Evolutionary conservation across 2,797 vertebrate species (phyloP).

Genomic region (Mormyrops boulengeri): DNA sequence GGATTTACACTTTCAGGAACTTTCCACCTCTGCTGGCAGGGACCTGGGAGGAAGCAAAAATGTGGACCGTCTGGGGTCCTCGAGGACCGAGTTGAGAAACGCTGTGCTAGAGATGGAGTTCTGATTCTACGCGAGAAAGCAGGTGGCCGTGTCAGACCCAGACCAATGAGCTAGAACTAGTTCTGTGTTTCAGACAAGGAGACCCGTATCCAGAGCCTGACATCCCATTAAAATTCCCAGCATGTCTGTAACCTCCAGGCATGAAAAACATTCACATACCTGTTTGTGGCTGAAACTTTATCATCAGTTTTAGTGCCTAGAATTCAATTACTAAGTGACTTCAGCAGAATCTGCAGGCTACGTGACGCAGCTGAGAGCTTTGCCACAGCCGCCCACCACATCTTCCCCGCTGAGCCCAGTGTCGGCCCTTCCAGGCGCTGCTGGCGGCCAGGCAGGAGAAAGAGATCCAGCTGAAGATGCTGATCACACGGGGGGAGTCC

Average conservation of each 20-base stretch:
- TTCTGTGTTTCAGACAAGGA: background rate
- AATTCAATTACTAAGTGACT: background rate
- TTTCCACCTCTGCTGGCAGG: background rate
- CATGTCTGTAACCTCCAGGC: background rate
- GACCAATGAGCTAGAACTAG: background rate
- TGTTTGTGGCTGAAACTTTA: background rate
- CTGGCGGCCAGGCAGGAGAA: slow-evolving; percentile 84
- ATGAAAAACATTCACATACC: background rate
- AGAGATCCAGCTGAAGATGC: slow-evolving; percentile 93
- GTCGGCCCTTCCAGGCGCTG: slow-evolving; percentile 62
- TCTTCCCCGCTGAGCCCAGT: background rate
- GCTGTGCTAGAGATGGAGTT: background rate
- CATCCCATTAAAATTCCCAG: background rate
- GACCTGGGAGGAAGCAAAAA: background rate
- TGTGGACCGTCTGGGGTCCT: background rate
- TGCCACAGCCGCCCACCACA: no score
- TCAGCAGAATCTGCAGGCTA: background rate
- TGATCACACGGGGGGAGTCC: slow-evolving; percentile 83
- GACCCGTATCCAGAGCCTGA: background rate
- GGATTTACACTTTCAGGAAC: background rate
- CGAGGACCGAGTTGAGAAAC: background rate
- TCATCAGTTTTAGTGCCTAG: background rate
- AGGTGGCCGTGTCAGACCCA: background rate
- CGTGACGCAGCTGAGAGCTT: background rate
- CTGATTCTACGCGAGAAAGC: background rate